phyloP scores from a whole-genome alignment of 2,113 vertebrate genomes.

The Felis chaus region DNA sequence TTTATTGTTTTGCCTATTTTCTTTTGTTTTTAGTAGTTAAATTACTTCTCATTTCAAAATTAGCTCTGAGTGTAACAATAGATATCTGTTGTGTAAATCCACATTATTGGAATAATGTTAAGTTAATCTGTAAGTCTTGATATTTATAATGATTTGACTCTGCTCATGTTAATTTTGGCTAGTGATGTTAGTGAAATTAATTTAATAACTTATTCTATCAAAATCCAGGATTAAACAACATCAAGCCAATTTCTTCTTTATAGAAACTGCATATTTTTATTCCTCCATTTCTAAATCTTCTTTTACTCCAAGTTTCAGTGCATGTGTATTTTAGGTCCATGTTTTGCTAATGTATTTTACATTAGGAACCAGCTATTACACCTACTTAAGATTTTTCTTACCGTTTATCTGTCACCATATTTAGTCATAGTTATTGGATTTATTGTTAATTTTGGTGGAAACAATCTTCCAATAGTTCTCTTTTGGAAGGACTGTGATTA shows the following conservation, averaged over 20 bases:
- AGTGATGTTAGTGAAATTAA: background rate
- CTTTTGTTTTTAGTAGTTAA: background rate
- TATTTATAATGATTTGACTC: background rate
- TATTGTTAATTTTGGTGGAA: constrained; percentile 11
- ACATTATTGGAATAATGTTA: background rate
- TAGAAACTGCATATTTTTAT: background rate
- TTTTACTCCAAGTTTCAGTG: background rate
- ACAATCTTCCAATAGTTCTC: background rate
- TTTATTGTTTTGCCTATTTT: background rate
- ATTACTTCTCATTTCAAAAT: background rate
- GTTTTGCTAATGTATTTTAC: background rate
- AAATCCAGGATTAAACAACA: background rate
- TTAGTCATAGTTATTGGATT: background rate
- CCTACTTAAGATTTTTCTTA: background rate
- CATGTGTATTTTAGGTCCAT: background rate
- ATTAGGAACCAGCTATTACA: background rate
- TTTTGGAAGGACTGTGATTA: background rate
- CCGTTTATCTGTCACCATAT: background rate
- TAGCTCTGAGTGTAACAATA: background rate
- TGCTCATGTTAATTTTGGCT: background rate
- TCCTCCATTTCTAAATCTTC: background rate
- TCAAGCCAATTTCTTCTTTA: background rate
- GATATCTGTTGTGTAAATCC: background rate
- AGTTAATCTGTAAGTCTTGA: background rate
- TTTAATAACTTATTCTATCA: background rate